Base-by-base conservation (phyloP, 2,797 vertebrate genomes). In the Moxostoma hubbsi region DNA sequence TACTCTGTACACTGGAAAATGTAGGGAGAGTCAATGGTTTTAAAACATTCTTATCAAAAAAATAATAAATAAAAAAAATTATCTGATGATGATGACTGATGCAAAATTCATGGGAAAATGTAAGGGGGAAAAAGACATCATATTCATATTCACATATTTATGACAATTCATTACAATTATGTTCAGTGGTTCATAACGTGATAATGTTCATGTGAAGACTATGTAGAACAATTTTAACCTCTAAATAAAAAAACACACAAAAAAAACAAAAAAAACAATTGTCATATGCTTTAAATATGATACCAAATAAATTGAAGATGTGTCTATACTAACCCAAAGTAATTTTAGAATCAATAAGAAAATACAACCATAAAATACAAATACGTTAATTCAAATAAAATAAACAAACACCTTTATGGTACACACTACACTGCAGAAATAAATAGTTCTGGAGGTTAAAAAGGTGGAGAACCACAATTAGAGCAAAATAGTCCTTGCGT, bases 401-500 rank as follows among this genome's bases (percentile, higher is more conserved):
- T 68, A 87, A 73, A 73, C 83, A 77, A 83, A 85, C 63, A 78
- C 85, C 75, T 77, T 24, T 81, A 83, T 79, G 85, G 88, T 86
- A 87, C 87, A 90, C 86, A 85, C 85, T 67, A 84, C 87, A 83
- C 86, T 89, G 85, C 16, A 86, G 86, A 90, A 92, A 93, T 93
- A 94, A 94, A 93, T 94, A 93, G 85, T 46, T 89, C 80, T 85
- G 85, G 80, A 81, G 83, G 65, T 68, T 81, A 73, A 79, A 81
- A 68, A 82, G 69, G 54, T 74, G 75, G 75, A 47, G 69, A 79
- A 75, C 36, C 46, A 78, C 64, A 76, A 82, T 59, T 1, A 74
- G 69, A 15, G 16, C 58, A 47, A 69, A 73, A 75, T 53, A 15
- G 66, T n/a, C 83, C 68, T 70, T 73, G 63, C 58, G 75, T 77